Percentiles rank a stretch among this genome's conserved stretches.
phyloP scores from a whole-genome alignment of 2,888 invertebrate genomes.

The Artemia sp. region DNA sequence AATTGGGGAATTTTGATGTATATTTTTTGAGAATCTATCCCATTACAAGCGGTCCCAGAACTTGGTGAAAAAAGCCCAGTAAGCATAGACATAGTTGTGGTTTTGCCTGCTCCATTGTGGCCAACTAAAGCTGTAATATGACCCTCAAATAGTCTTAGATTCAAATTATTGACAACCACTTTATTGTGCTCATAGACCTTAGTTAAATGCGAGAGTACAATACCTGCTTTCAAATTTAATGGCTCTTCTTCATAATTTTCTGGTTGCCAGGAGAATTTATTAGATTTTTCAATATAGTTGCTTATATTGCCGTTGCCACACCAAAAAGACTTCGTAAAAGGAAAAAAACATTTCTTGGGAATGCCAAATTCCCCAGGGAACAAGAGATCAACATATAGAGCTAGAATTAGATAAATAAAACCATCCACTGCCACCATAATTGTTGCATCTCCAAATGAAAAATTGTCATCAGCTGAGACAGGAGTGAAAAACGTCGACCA shows the following conservation, averaged over 20 bases:
- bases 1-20: too few species aligned
- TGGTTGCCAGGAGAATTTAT: too few species aligned
- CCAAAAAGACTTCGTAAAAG: too few species aligned
- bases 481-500: slow-evolving; percentile 43
- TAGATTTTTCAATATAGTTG: too few species aligned
- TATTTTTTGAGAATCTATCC: too few species aligned
- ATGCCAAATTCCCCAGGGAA: slow-evolving; percentile 35
- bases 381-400: slow-evolving; percentile 44
- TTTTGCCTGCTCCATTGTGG: slow-evolving; percentile 80
- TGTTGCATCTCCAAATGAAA: slow-evolving; percentile 43
- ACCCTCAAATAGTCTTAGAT: slow-evolving; percentile 57
- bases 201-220: too few species aligned
- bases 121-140: slow-evolving; percentile 73
- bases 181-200: slow-evolving; percentile 42
- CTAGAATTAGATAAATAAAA: slow-evolving; percentile 37
- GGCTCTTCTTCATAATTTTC: too few species aligned
- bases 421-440: slow-evolving; percentile 52
- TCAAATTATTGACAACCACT: slow-evolving; percentile 54
- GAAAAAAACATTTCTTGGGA: background rate
- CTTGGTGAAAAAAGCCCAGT: too few species aligned
- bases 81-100: too few species aligned
- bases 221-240: too few species aligned
- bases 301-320: too few species aligned
- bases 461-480: slow-evolving; percentile 41
- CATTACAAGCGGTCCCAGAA: too few species aligned